Percentiles rank a stretch among this genome's conserved stretches.
phyloP scores from a whole-genome alignment of 1,140 invertebrate species.

The Drosophila carrolli region DNA sequence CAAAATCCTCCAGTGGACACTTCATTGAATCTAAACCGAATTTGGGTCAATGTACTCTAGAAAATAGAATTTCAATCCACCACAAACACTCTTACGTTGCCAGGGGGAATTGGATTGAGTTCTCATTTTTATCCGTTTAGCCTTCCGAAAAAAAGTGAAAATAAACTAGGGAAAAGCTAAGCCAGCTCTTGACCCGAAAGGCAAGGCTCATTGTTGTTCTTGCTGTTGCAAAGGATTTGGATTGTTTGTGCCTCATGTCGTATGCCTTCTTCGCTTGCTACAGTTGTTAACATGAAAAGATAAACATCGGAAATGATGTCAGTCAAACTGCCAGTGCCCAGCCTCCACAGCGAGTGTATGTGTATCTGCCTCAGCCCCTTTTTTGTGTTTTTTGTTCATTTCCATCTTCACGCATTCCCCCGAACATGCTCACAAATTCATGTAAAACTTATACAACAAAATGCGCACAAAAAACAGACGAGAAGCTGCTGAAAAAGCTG shows the following conservation, averaged over 20 bases:
- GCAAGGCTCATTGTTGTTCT: slow-evolving; percentile 9
- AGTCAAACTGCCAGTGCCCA: slow-evolving; percentile 60
- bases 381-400: slow-evolving; percentile 4
- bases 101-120: neutral
- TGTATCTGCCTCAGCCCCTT: slow-evolving; percentile 11
- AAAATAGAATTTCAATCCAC: slow-evolving; percentile 8
- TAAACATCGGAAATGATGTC: slow-evolving; percentile 83
- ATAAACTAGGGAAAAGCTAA: slow-evolving; percentile 1
- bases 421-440: slow-evolving; percentile 34
- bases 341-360: slow-evolving; percentile 16
- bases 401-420: slow-evolving; percentile 23
- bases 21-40: slow-evolving; percentile 15
- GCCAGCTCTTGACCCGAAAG: slow-evolving; percentile 39
- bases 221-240: slow-evolving; percentile 39
- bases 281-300: slow-evolving; percentile 78
- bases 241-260: slow-evolving; percentile 42
- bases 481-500: slow-evolving; percentile 49
- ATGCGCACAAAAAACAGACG: slow-evolving; percentile 41
- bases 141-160: slow-evolving; percentile 24
- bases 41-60: slow-evolving; percentile 30
- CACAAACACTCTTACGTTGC: neutral
- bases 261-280: slow-evolving; percentile 30
- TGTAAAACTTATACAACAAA: slow-evolving; percentile 41
- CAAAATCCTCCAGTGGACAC: slow-evolving; percentile 7
- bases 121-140: slow-evolving; percentile 9